Percentiles rank a stretch among this genome's conserved stretches.
These are phyloP conservation scores for Oceanodroma leucorhoa DNA, from an alignment of 2,797 vertebrate species.

Conservation along the genomic window DNA sequence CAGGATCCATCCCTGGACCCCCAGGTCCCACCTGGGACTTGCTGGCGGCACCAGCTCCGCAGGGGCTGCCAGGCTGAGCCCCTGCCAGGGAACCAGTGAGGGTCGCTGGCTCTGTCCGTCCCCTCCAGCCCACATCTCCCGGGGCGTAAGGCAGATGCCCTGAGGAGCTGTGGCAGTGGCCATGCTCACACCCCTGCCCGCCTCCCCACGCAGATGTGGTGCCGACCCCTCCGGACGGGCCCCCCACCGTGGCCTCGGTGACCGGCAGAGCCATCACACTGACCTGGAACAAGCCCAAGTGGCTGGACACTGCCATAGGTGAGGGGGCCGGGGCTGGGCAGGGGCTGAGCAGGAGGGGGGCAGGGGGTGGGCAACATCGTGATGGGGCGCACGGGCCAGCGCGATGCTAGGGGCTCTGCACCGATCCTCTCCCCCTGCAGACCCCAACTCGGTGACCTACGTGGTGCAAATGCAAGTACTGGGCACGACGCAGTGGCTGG, in stretches of 20 bases:
- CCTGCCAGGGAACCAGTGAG: neutral
- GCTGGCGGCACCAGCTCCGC: neutral
- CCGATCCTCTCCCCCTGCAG: slow-evolving; percentile 69
- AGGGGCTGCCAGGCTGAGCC: neutral
- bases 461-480: slow-evolving; percentile 93
- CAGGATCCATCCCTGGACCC: neutral
- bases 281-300: slow-evolving; percentile 90
- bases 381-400: rapidly evolving
- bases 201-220: slow-evolving; percentile 84
- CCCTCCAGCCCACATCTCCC: neutral
- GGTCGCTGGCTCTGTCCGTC: neutral
- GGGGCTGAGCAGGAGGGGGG: neutral
- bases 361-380: neutral
- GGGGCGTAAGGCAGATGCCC: neutral
- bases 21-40: neutral
- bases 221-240: slow-evolving; percentile 91
- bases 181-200: neutral
- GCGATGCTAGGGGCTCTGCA: neutral
- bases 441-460: slow-evolving; percentile 87
- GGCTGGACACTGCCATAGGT: slow-evolving; percentile 94
- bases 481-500: slow-evolving; percentile 92
- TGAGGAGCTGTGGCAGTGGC: neutral
- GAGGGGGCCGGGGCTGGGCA: neutral
- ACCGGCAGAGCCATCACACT: slow-evolving; percentile 89
- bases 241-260: slow-evolving; percentile 84